phyloP scores from a whole-genome alignment of 2,113 vertebrate genomes.

The Sialia sialis region DNA sequence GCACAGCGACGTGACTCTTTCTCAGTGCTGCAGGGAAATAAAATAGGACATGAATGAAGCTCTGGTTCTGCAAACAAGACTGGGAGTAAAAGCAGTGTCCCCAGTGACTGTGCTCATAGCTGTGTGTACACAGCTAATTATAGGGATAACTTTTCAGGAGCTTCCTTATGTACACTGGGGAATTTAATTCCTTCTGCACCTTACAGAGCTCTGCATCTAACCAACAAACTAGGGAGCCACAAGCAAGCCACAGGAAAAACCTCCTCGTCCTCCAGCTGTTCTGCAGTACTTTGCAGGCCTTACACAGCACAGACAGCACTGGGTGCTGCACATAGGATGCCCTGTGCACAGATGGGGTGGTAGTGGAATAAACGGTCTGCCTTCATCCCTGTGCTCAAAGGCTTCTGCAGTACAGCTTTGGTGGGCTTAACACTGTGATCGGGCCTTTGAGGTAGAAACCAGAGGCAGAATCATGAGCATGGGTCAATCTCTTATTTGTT shows the following conservation, averaged over 20 bases:
- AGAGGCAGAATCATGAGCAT: not conserved
- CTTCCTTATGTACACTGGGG: not conserved
- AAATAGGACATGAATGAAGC: conserved; percentile 7
- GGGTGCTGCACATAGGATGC: not conserved
- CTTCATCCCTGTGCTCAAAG: not conserved
- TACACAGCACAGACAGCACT: not conserved
- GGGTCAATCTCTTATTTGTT: not conserved
- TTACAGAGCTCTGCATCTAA: not conserved
- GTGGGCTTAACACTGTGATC: not conserved
- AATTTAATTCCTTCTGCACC: not conserved
- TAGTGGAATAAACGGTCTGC: not conserved
- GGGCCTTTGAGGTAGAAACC: not conserved
- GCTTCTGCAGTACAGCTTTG: not conserved
- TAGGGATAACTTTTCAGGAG: conserved; percentile 38
- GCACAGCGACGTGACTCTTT: not conserved
- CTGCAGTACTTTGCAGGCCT: not conserved
- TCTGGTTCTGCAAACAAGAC: conserved; percentile 12
- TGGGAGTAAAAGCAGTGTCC: not conserved
- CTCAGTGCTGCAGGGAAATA: not conserved
- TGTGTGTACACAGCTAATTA: conserved; percentile 48
- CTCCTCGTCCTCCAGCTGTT: not conserved
- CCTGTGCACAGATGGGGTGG: not conserved
- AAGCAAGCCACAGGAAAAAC: not conserved
- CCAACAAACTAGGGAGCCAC: not conserved
- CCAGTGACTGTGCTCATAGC: not conserved